Evolutionary conservation across 2,888 invertebrate genomes (phyloP), one percentile per base, ranked within the genome.

Genomic region (Automeris io): DNA sequence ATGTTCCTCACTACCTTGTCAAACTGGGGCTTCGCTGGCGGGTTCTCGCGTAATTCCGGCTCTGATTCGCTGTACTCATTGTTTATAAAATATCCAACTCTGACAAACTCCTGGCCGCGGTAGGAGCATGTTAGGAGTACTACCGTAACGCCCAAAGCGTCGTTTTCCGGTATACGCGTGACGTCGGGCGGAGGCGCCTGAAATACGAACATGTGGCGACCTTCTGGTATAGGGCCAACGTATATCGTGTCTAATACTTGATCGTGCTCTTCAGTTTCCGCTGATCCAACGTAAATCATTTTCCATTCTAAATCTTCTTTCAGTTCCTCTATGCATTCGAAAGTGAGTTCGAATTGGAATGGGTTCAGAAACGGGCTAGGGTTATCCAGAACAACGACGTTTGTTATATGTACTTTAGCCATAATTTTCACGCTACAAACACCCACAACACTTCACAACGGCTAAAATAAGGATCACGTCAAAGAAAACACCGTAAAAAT

Each of bases 231-330:
- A 0, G 99, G 99, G 0, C 99, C 99, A 0, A 99, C 99, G 66
- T 97, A 96, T 25, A 99, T 98, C 0, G 98, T 97, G 73, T 99
- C 99, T 54, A 99, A 88, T 21, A 96, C 93, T 79, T 99, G 99
- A 72, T 99, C 99, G 66, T 96, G 93, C 46, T 97, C 96, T 65
- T 98, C 97, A 1, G 96, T 97, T 78, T 99, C 98, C 0, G 99
- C 98, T 5, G 97, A 98, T 6, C 99, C 99, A 2, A 99, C 99
- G 81, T 99, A 99, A 42, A 99, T 98, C 91, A 99, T 97, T 81
- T 98, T 98, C 99, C 99, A 99, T 88, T 99, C 99, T 43, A 99
- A 86, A 89, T 99, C 99, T 92, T 86, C 62, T 70, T 96, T 96
- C 1, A 99, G 83, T 75, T 97, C 96, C 85, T 99, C 99, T 52